Evolutionary conservation across 2,797 vertebrate species (phyloP), one percentile per base, ranked within the genome.

Genomic region (Myotis vivesi): DNA sequence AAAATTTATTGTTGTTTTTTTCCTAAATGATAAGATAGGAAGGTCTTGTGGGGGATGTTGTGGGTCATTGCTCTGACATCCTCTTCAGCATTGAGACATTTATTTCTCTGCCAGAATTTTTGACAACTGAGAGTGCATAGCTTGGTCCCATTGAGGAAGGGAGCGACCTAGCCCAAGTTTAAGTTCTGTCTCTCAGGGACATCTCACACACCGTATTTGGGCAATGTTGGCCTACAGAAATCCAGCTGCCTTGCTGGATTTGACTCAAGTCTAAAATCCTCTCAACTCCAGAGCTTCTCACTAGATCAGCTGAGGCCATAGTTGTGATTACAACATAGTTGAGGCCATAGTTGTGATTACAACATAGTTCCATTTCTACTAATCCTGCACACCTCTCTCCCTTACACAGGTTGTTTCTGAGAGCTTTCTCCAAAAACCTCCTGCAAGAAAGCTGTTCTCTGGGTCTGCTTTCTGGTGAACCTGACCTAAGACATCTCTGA

Each of bases 291-390:
- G 46, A 75, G 3, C 22, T 83, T 68, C 28, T 15, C 2, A 49
- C 30, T 0, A 0, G 5, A 30, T 72, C 8, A 8, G 20, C 57
- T 33, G 33, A 30, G 11, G 8, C 15, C 30, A n/a, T 5, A 6
- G 1, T 6, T 33, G 1, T 64, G 33, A 44, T 22, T 30, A 30
- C 15, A 79, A 5, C 38, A 17, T 9, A 64, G 22, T 36, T 6
- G 33, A 30, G 11, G 8, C 13, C 30, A 38, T 5, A 6, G 1
- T 6, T 33, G 1, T 62, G 33, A 44, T 22, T 30, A 25, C 15
- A 80, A 5, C 38, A 17, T 9, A 64, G 22, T 36, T 6, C 7
- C 62, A 2, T 1, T 68, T 81, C 55, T 8, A 5, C 64, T 15
- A 5, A 30, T 77, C 25, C 44, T 71, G 33, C 17, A 44, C 72